Base-by-base conservation (phyloP, 1,140 invertebrate species). In the Drosophila malerkotliana region DNA sequence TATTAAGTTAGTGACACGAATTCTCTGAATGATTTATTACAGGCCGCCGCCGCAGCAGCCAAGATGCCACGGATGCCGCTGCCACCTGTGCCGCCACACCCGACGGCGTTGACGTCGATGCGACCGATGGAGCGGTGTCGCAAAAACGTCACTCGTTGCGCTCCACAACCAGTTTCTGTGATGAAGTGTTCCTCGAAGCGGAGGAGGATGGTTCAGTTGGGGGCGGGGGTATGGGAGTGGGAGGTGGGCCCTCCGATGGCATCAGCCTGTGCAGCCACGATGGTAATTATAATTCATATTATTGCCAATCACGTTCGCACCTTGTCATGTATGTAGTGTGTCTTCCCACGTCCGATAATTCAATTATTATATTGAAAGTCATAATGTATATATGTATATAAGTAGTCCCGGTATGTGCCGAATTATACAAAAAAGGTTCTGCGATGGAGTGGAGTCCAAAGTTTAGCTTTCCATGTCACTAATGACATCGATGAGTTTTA, bases 81-180 rank as follows among this genome's bases (percentile, higher is more conserved):
- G 71, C 64, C 48, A 41, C 58, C 32, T 66, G 55, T 57, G 69
- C 37, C 54, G 61, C 63, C 24, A 49, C 62, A 12, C 26, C 53
- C 30, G 72, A 79, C 83, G 18, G 7, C 10, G 44, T 15, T 14
- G 76, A 77, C 64, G 79, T 56, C 39, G 74, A 72, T 68, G 63
- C 49, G 56, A 63, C 53, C 49, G 76, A 72, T 45, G 66, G 62
- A 37, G 56, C 57, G 4, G 12, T 26, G 62, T 72, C 74, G 51
- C 75, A 74, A 30, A 91, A 91, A 58, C 90, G 90, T 49, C 74
- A 90, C 72, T 91, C 90, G 41, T 52, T 91, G 61, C 82, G 85
- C 26, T 91, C 90, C 10, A 90, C 90, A 77, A 91, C 90, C 62
- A 91, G 90, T 79, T 91, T 91, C 72, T 91, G 90, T 67, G 90